phyloP scores from a whole-genome alignment of 2,113 vertebrate species.

The Naja naja region DNA sequence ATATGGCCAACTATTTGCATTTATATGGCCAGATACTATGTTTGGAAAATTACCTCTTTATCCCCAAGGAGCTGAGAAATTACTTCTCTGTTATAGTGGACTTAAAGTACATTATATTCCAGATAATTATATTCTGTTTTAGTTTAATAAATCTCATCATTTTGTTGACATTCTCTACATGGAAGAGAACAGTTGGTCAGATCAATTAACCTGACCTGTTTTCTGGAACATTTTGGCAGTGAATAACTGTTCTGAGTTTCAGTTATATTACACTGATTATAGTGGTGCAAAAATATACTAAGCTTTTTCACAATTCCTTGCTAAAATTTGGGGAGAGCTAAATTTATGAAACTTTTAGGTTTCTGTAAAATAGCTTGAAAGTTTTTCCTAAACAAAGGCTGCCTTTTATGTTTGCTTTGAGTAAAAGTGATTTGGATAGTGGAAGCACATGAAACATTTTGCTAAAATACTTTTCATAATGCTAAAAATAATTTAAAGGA shows the following conservation, averaged over 20 bases:
- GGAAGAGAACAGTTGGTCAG: neutral
- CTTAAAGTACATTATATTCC: neutral
- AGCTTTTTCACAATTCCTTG: neutral
- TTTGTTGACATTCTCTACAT: neutral
- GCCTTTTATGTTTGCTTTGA: neutral
- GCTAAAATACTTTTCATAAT: neutral
- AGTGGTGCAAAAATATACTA: neutral
- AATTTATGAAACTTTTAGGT: neutral
- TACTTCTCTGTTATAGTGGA: neutral
- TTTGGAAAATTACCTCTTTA: neutral
- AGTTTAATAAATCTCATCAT: neutral
- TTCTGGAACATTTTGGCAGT: neutral
- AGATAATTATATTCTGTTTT: neutral
- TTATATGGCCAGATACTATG: neutral
- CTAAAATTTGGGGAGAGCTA: neutral
- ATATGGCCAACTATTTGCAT: neutral
- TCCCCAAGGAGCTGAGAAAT: neutral
- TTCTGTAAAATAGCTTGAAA: neutral
- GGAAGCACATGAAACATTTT: neutral
- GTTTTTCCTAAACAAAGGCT: neutral
- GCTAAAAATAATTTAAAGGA: neutral
- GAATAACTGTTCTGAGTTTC: neutral
- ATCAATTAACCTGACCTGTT: neutral
- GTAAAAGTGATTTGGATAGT: neutral
- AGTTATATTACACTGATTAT: neutral